Conservation (phyloP, 2,797 vertebrate species). For the Chaetodon trifasciatus region DNA sequence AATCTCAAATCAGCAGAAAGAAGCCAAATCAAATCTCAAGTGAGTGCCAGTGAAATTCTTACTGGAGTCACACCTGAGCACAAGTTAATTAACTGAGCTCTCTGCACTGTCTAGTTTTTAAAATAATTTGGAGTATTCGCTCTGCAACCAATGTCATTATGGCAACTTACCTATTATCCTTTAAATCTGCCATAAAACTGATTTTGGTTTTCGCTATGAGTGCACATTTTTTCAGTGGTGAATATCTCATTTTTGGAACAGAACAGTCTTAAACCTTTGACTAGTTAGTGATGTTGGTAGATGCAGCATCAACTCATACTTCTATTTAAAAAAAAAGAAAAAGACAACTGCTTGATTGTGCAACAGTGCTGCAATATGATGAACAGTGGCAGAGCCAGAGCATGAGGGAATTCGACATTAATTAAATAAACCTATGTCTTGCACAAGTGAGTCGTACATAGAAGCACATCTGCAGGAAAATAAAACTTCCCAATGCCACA, state of each 20-base stretch:
- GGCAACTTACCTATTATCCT: too few species aligned
- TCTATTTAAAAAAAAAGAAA: not conserved
- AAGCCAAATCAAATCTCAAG: not conserved
- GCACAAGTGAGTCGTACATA: not conserved
- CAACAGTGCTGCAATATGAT: constrained; percentile 20
- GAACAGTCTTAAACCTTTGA: not conserved
- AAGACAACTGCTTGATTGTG: not conserved
- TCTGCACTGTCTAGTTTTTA: not conserved
- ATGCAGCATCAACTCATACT: not conserved
- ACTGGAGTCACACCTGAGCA: constrained; percentile 6
- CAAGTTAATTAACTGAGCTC: not conserved
- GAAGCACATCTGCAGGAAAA: not conserved
- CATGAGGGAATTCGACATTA: not conserved
- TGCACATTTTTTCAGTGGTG: not conserved
- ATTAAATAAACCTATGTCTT: not conserved
- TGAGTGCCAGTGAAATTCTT: not conserved
- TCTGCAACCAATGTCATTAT: not conserved
- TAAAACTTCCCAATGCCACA: not conserved
- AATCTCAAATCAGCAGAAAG: not conserved
- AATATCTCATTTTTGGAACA: not conserved
- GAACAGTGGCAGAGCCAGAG: not conserved
- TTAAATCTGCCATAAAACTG: not conserved
- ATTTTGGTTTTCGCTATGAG: not conserved
- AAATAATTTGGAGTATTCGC: not conserved
- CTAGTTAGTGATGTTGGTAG: not conserved